These are phyloP conservation scores for Thecocarcelia acutangulata DNA, from an alignment of 2,888 invertebrate genomes.

Conservation along the genomic window DNA sequence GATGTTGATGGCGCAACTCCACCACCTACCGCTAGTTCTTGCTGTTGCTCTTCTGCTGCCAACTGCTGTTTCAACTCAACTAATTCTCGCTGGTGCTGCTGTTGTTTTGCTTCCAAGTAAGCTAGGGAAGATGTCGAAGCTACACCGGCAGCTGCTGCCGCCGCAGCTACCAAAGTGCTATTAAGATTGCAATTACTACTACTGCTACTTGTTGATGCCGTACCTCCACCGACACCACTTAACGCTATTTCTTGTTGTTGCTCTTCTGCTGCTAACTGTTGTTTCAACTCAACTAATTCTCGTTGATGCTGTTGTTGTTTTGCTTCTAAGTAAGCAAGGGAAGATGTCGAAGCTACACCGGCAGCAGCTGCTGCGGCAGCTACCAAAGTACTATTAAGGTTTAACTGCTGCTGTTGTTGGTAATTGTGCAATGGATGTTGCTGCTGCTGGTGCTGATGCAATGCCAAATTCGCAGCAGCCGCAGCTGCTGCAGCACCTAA, in stretches of 20 bases:
- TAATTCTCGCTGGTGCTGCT: conserved; percentile 74
- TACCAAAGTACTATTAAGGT: conserved; percentile 76
- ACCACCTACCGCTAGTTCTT: conserved; percentile 77
- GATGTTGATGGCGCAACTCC: conserved; percentile 72
- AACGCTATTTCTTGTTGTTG: conserved; percentile 78
- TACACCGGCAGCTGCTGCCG: conserved; percentile 74
- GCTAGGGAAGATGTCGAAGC: conserved; percentile 75
- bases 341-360: conserved; percentile 75
- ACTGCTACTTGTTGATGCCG: conserved; percentile 67
- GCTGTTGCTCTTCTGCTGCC: conserved; percentile 75
- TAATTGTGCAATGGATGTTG: conserved; percentile 79
- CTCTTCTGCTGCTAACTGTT: conserved; percentile 75
- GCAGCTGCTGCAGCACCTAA: conserved; percentile 74
- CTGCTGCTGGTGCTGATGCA: conserved; percentile 78
- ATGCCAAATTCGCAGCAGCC: conserved; percentile 80
- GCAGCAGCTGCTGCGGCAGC: conserved; percentile 74
- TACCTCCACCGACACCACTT: conserved; percentile 64
- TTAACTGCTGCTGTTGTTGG: conserved; percentile 79
- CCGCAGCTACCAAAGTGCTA: too few relatives aligned
- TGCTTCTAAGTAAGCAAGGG: conserved; percentile 74
- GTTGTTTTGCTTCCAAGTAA: conserved; percentile 74
- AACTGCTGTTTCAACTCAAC: conserved; percentile 76
- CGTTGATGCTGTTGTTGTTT: conserved; percentile 73
- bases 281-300: conserved; percentile 76
- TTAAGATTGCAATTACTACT: too few relatives aligned